A percentile compares a stretch with the other conserved stretches of the same genome.
These are phyloP conservation scores for Paedocypris micromegethes DNA, from an alignment of 2,797 vertebrate species.

Conservation along the genomic window DNA sequence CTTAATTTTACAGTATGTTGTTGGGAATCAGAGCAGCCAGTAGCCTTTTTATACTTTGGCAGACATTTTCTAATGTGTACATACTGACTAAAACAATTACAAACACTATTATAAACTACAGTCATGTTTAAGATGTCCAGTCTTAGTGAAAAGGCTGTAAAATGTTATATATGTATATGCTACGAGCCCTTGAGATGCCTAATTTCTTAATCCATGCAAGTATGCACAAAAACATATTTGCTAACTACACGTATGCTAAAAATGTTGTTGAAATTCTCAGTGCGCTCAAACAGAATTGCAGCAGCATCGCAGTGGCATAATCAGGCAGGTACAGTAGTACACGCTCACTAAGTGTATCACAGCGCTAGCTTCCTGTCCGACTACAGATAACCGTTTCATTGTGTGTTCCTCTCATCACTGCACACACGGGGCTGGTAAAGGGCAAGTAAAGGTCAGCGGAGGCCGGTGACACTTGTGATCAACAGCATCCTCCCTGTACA, in stretches of 20 bases:
- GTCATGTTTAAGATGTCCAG: too few relatives aligned
- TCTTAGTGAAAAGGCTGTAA: neutral
- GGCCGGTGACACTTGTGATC: conserved; percentile 46
- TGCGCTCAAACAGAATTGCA: conserved; percentile 3
- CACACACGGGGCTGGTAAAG: conserved; percentile 61
- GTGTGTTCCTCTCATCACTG: conserved; percentile 46
- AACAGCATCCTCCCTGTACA: conserved; percentile 12
- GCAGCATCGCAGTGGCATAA: conserved; percentile 4
- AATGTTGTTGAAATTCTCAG: neutral
- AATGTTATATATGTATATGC: neutral
- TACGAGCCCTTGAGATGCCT: too few relatives aligned
- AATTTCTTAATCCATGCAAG: too few relatives aligned
- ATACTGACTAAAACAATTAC: too few relatives aligned
- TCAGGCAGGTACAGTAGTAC: conserved; percentile 16
- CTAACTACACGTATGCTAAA: too few relatives aligned
- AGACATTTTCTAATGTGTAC: too few relatives aligned
- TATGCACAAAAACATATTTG: too few relatives aligned
- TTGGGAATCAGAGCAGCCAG: too few relatives aligned
- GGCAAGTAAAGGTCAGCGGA: conserved; percentile 66
- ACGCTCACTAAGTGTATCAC: conserved; percentile 21
- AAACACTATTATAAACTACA: too few relatives aligned
- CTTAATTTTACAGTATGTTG: too few relatives aligned
- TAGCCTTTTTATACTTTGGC: too few relatives aligned
- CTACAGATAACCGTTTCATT: conserved; percentile 32
- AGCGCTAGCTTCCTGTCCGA: conserved; percentile 8